Evolutionary conservation across 2,113 vertebrate genomes (phyloP).

Genomic region (Aegithalos caudatus): DNA sequence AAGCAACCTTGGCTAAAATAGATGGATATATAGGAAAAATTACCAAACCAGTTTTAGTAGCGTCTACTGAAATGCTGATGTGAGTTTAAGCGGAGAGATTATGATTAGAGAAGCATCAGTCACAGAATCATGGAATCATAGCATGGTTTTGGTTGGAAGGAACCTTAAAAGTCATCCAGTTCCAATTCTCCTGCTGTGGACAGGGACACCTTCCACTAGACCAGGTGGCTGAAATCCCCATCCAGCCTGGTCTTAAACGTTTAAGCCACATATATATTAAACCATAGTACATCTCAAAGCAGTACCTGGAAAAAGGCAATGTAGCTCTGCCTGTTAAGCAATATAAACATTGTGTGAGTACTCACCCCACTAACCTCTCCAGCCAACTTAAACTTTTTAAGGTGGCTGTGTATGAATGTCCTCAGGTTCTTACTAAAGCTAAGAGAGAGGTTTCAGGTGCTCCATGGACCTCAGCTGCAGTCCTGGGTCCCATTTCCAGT

Average conservation of each 20-base stretch:
- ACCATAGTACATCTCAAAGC: not conserved
- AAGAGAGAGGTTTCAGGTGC: not conserved
- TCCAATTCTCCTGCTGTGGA: not conserved
- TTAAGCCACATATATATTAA: not conserved
- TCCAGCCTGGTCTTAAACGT: not conserved
- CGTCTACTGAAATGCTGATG: not conserved
- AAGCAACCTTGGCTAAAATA: not conserved
- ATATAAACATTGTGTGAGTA: not conserved
- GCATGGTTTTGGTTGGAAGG: not conserved
- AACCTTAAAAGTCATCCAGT: not conserved
- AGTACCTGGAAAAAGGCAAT: not conserved
- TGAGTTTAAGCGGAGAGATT: not conserved
- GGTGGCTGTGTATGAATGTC: not conserved
- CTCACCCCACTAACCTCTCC: not conserved
- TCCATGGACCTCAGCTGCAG: not conserved
- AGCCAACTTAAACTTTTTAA: not conserved
- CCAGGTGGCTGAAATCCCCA: not conserved
- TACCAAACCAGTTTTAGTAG: not conserved
- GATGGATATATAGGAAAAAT: not conserved
- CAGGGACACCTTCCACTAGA: not conserved
- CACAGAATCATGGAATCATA: not conserved
- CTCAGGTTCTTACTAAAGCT: not conserved
- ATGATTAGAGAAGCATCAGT: not conserved
- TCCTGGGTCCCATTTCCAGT: not conserved
- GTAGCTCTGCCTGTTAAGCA: not conserved